phyloP scores from a whole-genome alignment of 2,888 invertebrate species.

The Patella depressa region DNA sequence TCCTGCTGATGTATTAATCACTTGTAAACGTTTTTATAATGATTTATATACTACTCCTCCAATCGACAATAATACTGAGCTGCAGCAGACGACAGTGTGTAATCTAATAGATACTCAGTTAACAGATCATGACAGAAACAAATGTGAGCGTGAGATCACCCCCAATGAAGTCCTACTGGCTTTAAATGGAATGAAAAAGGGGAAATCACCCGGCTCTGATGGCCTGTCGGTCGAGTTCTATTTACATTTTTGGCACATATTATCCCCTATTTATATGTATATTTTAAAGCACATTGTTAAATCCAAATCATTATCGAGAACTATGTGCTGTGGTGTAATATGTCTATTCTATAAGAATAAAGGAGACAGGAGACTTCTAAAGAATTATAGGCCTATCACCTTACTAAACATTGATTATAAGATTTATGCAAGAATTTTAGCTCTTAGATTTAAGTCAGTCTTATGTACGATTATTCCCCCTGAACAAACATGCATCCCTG shows the following conservation, averaged over 20 bases:
- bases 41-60: not conserved
- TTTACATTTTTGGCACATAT: not conserved
- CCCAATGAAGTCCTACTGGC: not conserved
- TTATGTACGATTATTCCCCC: not conserved
- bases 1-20: not conserved
- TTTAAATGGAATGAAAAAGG: not conserved
- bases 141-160: not conserved
- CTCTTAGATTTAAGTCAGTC: not conserved
- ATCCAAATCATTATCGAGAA: not conserved
- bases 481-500: not conserved
- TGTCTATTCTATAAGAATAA: not conserved
- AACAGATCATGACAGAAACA: not conserved
- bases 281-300: not conserved
- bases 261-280: not conserved
- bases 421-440: conserved; percentile 3
- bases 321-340: not conserved
- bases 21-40: not conserved
- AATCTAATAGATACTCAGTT: not conserved
- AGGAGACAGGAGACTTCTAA: not conserved
- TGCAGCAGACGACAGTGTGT: not conserved
- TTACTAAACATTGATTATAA: not conserved
- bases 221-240: not conserved
- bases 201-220: not conserved
- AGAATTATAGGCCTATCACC: not conserved
- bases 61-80: not conserved